Percentiles rank a stretch among this genome's conserved stretches.
phyloP scores from a whole-genome alignment of 1,140 invertebrate genomes.

The Aphelinus certus region DNA sequence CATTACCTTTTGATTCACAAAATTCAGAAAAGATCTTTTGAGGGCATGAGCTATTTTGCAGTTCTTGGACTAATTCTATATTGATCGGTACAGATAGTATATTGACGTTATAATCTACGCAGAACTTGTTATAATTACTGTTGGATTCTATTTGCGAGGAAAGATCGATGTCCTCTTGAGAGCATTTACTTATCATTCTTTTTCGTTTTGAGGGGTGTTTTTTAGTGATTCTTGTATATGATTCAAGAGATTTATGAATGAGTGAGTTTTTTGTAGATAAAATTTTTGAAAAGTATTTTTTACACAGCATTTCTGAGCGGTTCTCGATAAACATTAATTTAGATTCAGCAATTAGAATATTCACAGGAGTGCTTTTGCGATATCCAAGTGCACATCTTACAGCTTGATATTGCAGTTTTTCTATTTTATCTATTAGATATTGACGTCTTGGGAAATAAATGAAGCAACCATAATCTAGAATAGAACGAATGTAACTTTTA shows the following conservation, averaged over 20 bases:
- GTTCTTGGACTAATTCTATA: not conserved
- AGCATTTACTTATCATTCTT: not conserved
- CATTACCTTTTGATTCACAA: not conserved
- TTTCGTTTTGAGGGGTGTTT: not conserved
- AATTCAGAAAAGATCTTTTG: not conserved
- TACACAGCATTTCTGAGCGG: constrained; percentile 14
- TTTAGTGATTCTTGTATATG: not conserved
- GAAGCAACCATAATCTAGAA: constrained; percentile 15
- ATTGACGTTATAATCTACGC: not conserved
- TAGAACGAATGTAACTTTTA: constrained; percentile 13
- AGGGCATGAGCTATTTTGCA: not conserved
- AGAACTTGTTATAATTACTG: not conserved
- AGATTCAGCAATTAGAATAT: constrained; percentile 28
- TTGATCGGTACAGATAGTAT: not conserved
- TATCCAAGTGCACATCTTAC: constrained; percentile 22
- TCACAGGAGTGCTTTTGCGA: constrained; percentile 20
- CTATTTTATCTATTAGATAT: constrained; percentile 1
- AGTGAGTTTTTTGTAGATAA: not conserved
- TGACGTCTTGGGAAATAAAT: constrained; percentile 3
- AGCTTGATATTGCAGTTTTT: constrained; percentile 26
- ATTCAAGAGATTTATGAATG: not conserved
- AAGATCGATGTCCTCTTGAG: too few relatives aligned
- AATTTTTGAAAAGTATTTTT: not conserved
- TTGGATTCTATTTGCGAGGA: not conserved
- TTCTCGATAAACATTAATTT: constrained; percentile 17